phyloP scores from a whole-genome alignment of 2,888 invertebrate genomes.

The Cephus pulcher region DNA sequence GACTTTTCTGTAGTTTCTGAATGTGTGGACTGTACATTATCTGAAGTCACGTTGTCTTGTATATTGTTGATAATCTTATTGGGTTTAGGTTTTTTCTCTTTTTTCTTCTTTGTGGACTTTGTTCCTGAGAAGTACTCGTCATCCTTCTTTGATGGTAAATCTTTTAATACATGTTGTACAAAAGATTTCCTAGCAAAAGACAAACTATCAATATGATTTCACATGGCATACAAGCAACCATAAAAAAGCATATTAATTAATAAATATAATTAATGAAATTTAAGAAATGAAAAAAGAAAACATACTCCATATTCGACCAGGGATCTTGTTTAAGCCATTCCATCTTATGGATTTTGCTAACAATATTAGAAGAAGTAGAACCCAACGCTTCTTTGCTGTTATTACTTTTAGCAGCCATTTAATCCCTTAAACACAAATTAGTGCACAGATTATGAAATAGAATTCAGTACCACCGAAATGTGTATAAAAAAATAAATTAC shows the following conservation, averaged over 20 bases:
- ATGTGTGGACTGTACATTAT: not conserved
- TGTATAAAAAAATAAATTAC: too few species aligned
- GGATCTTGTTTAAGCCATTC: conserved; percentile 43
- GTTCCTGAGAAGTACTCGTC: conserved; percentile 18
- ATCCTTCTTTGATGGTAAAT: conserved; percentile 4
- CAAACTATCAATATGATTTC: not conserved
- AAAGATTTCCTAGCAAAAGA: not conserved
- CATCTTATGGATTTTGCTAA: conserved; percentile 45
- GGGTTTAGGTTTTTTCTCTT: conserved; percentile 9
- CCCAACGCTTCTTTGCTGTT: not conserved
- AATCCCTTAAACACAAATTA: not conserved
- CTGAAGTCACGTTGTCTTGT: not conserved
- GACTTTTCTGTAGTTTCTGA: not conserved
- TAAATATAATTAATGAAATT: conserved; percentile 14
- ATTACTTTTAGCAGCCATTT: not conserved
- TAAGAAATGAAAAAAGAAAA: conserved; percentile 7
- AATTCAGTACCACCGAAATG: too few species aligned
- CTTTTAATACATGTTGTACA: not conserved
- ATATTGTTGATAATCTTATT: not conserved
- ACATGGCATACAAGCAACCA: not conserved
- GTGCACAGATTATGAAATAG: not conserved
- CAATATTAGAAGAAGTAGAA: not conserved
- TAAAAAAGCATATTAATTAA: not conserved
- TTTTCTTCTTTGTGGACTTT: conserved; percentile 13
- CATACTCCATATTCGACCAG: conserved; percentile 25